These are phyloP conservation scores for Nixonia krombeini DNA, from an alignment of 1,140 invertebrate species.

Conservation along the genomic window DNA sequence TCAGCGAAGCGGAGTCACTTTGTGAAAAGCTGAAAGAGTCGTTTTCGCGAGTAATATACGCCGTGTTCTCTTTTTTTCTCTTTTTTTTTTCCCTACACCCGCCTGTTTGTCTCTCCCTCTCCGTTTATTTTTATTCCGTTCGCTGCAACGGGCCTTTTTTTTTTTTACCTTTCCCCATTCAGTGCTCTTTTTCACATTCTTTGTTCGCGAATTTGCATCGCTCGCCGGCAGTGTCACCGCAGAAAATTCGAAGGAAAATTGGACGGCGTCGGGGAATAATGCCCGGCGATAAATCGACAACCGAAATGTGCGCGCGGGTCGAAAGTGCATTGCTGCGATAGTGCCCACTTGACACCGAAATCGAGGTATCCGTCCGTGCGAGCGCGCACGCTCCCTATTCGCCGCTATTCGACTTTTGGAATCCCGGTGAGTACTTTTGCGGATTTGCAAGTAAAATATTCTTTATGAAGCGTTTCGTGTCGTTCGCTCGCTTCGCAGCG, in stretches of 20 bases:
- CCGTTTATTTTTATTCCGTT: slow-evolving; percentile 3
- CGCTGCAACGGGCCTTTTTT: slow-evolving; percentile 10
- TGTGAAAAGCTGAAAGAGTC: slow-evolving; percentile 42
- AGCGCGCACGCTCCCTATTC: too few relatives aligned
- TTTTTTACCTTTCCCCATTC: too few relatives aligned
- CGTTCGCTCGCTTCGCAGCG: too few relatives aligned
- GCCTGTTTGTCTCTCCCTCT: background rate
- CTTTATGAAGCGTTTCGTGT: too few relatives aligned
- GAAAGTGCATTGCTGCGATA: background rate
- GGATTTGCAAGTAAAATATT: background rate
- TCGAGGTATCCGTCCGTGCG: too few relatives aligned
- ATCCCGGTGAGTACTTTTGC: background rate
- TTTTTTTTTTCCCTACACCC: too few relatives aligned
- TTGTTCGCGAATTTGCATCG: slow-evolving; percentile 29
- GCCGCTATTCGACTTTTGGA: too few relatives aligned
- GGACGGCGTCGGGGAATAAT: slow-evolving; percentile 19
- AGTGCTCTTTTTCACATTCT: slow-evolving; percentile 25
- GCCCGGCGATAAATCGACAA: slow-evolving; percentile 4
- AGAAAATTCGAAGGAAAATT: slow-evolving; percentile 33
- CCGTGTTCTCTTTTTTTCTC: slow-evolving; percentile 17
- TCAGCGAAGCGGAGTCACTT: slow-evolving; percentile 54
- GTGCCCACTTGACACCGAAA: slow-evolving; percentile 6
- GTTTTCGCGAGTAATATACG: slow-evolving; percentile 22
- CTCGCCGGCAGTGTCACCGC: slow-evolving; percentile 5
- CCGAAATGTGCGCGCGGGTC: background rate